A percentile compares a stretch with the other conserved stretches of the same genome.
phyloP scores from a whole-genome alignment of 2,888 invertebrate species.

The Scaptomyza caliginosa region DNA sequence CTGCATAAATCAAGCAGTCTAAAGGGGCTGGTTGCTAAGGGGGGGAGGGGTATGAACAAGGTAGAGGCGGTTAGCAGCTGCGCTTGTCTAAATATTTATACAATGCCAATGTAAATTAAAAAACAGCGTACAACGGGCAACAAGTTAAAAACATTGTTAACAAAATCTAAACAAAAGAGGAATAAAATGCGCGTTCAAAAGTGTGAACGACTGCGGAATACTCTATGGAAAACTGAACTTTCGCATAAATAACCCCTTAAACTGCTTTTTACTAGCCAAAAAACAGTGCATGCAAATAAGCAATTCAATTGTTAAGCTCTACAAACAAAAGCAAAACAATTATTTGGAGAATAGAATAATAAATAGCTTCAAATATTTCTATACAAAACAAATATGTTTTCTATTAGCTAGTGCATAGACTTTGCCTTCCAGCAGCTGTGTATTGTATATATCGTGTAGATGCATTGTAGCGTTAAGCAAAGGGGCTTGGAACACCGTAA shows the following conservation, averaged over 20 bases:
- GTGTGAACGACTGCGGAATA: no score
- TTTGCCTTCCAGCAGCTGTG: not conserved
- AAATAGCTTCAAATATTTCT: not conserved
- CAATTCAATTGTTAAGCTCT: not conserved
- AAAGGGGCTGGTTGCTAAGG: not conserved
- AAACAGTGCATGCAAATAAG: not conserved
- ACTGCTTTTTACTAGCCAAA: no score
- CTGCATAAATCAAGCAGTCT: slow-evolving; percentile 63
- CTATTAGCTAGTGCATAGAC: not conserved
- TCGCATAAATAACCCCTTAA: no score
- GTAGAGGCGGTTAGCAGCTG: slow-evolving; percentile 35
- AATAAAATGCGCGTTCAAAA: slow-evolving; percentile 11
- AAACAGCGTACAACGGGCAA: slow-evolving; percentile 65
- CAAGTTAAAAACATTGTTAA: slow-evolving; percentile 73
- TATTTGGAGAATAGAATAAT: not conserved
- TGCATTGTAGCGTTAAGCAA: slow-evolving; percentile 64
- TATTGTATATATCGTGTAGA: slow-evolving; percentile 22
- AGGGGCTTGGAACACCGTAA: slow-evolving; percentile 35
- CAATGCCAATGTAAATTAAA: slow-evolving; percentile 79
- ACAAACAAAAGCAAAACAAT: not conserved
- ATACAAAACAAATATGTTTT: not conserved
- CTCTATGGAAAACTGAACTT: no score
- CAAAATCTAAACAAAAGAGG: slow-evolving; percentile 42
- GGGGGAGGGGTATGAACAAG: not conserved
- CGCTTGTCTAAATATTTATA: slow-evolving; percentile 73